These are phyloP conservation scores for Eilema sororculum DNA, from an alignment of 2,888 invertebrate genomes.

Conservation along the genomic window DNA sequence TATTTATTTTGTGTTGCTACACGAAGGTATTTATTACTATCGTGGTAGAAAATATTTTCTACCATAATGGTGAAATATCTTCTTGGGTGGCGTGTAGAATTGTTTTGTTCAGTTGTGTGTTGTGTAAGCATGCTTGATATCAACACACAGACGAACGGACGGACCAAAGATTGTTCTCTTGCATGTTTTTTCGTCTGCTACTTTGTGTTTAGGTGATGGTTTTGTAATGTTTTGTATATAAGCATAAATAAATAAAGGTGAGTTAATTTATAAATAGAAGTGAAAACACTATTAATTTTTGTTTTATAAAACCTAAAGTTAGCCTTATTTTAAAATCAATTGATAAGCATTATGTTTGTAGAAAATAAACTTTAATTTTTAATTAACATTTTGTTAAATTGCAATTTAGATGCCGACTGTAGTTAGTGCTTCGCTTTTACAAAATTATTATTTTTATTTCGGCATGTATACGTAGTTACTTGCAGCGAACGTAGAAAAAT, in stretches of 20 bases:
- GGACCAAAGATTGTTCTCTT: slow-evolving; percentile 29
- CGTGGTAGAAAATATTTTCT: slow-evolving; percentile 20
- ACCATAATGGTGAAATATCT: slow-evolving; percentile 18
- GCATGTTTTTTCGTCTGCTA: slow-evolving; percentile 47
- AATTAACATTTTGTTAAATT: slow-evolving; percentile 9
- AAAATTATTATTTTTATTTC: slow-evolving; percentile 10
- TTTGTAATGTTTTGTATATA: slow-evolving; percentile 26
- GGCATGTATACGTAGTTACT: slow-evolving; percentile 16
- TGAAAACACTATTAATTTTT: not conserved
- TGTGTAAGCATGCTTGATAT: slow-evolving; percentile 29
- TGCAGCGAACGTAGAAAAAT: not conserved
- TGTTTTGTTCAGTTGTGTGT: slow-evolving; percentile 32
- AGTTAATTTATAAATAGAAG: slow-evolving; percentile 19
- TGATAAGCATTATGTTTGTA: not conserved
- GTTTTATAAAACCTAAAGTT: not conserved
- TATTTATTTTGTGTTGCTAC: slow-evolving; percentile 33
- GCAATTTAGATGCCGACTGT: slow-evolving; percentile 16
- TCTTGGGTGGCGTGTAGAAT: slow-evolving; percentile 36
- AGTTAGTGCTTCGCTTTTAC: slow-evolving; percentile 25
- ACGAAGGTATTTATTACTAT: slow-evolving; percentile 16
- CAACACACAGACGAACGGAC: slow-evolving; percentile 26
- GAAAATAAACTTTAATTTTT: not conserved
- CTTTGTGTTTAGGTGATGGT: slow-evolving; percentile 29
- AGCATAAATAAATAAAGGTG: slow-evolving; percentile 24
- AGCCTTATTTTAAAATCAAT: not conserved